These are phyloP conservation scores for Phymatocera aterrima DNA, from an alignment of 2,888 invertebrate species.

Conservation along the genomic window DNA sequence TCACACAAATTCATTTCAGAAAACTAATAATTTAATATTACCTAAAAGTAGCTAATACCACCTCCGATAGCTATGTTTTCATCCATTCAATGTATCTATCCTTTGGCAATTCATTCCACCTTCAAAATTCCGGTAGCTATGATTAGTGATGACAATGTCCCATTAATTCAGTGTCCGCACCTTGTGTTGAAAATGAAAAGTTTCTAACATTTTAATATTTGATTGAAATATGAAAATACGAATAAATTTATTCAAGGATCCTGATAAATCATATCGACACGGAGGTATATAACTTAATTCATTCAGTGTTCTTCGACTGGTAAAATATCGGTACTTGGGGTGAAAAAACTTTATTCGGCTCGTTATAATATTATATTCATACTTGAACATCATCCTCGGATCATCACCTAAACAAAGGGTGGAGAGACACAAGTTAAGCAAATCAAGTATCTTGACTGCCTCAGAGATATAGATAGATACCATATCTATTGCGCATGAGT, in stretches of 20 bases:
- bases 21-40: neutral
- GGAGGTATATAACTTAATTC: neutral
- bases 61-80: neutral
- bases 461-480: constrained; percentile 5
- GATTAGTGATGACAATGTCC: constrained; percentile 2
- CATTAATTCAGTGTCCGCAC: constrained; percentile 13
- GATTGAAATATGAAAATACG: neutral
- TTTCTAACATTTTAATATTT: neutral
- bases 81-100: constrained; percentile 15
- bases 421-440: constrained; percentile 58
- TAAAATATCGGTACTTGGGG: neutral
- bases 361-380: neutral
- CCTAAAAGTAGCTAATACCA: neutral
- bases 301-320: neutral
- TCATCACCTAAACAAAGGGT: constrained; percentile 56
- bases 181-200: neutral
- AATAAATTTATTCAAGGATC: neutral
- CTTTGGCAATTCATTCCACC: neutral
- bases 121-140: neutral
- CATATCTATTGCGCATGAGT: constrained; percentile 35
- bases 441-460: constrained; percentile 30
- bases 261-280: neutral
- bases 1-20: neutral
- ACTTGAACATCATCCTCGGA: constrained; percentile 17
- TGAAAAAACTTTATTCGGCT: neutral